Evolutionary conservation across 2,113 vertebrate genomes (phyloP).

Genomic region (Notarius quadriscutis): DNA sequence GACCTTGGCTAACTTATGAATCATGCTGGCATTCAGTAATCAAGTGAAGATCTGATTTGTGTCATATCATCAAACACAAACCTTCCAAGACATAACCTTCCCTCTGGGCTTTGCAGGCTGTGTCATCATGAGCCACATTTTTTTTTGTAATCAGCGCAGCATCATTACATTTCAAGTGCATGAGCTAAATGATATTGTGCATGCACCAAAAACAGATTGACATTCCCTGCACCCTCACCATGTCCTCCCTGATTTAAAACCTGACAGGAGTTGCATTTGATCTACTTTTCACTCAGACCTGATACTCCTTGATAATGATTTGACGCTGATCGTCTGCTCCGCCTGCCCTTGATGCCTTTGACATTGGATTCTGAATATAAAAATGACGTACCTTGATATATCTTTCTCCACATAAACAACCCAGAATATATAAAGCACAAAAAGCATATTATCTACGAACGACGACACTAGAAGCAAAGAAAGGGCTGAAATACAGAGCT

Average conservation of each 20-base stretch:
- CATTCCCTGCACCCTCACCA: not conserved
- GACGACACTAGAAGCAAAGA: not conserved
- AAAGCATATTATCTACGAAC: not conserved
- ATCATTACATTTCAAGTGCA: constrained; percentile 6
- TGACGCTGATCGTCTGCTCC: constrained; percentile 30
- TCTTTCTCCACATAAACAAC: not conserved
- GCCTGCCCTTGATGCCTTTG: constrained; percentile 3
- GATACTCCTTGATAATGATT: constrained; percentile 22
- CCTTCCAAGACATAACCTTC: constrained; percentile 14
- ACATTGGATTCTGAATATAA: not conserved
- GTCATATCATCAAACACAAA: not conserved
- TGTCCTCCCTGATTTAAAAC: constrained; percentile 18
- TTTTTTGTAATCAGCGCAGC: constrained; percentile 19
- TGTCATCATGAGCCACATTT: constrained; percentile 24
- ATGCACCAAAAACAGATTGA: constrained; percentile 14
- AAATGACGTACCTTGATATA: not conserved
- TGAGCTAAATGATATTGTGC: constrained; percentile 11
- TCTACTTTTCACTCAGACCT: constrained; percentile 21
- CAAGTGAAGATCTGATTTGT: constrained; percentile 14
- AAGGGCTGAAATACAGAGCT: not conserved
- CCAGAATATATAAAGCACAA: not conserved
- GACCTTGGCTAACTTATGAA: not conserved
- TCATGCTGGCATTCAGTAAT: not conserved
- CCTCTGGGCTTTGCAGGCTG: constrained; percentile 14
- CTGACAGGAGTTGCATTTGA: constrained; percentile 28